Base-by-base conservation (phyloP, 2,888 invertebrate genomes). In the Rapana venosa region DNA sequence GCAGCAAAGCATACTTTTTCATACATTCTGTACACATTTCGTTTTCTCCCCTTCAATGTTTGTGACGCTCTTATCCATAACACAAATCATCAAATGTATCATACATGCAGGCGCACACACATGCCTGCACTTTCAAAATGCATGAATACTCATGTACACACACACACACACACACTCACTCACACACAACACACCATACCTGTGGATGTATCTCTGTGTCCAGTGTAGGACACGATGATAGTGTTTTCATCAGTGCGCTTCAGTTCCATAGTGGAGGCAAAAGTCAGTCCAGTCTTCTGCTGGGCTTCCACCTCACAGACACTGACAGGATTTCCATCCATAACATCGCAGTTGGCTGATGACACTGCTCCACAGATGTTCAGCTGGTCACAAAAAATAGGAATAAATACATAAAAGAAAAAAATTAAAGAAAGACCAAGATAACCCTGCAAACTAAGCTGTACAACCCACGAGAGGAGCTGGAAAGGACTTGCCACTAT, bases 301-400 rank as follows among this genome's bases (percentile, higher is more conserved):
- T 90, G 90, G 22, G 90, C 90, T 26, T 91, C 89, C 22, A 92
- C 91, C 35, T 93, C 90, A 92, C 95, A 95, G 11, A 93, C 93
- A 35, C 94, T 90, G 13, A 93, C 90, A 47, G 91, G 90, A 6
- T 89, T 89, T 11, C 86, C 87, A 13, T 87, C 85, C n/a, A 92
- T 89, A 26, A 35, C 26, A 22, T 90, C 92, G 92, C 94, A 94
- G 35, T 88, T 89, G 1, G 84, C 81, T 6, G 85, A 47, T 15
- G 91, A 83, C 22, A 94, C 90, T 20, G 90, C 87, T 5, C 93
- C 94, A 92, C 94, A 94, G 32, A 95, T 92, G 89, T 94, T 95
- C 79, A 95, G 79, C 95, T 94, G 92, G 32, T 92, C 90, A 85
- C 32, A 87, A 36, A 30, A 90, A 87, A n/a, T 13, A 36, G 47